Conservation (phyloP, 2,113 vertebrate genomes). For the Ctenomys sociabilis region DNA sequence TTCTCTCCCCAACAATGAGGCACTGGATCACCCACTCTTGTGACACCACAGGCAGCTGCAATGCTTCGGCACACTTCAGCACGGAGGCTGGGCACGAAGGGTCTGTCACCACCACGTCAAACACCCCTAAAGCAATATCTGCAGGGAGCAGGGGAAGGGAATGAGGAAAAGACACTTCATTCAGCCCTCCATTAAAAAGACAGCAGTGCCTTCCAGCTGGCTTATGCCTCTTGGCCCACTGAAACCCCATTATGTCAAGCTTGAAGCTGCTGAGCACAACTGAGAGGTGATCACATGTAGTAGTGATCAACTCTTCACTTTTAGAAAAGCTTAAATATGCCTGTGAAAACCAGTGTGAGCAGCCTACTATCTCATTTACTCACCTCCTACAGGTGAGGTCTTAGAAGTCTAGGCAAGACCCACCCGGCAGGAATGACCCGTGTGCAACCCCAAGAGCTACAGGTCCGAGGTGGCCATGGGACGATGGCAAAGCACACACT, state of each 20-base stretch:
- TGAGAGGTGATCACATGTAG: background rate
- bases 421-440: background rate
- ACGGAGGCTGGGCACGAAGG: slow-evolving; percentile 88
- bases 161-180: background rate
- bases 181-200: slow-evolving; percentile 23
- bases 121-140: slow-evolving; percentile 92
- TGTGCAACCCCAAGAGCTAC: background rate
- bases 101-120: slow-evolving; percentile 94
- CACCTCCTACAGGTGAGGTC: background rate
- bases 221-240: background rate
- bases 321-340: background rate
- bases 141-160: slow-evolving; percentile 70
- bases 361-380: background rate
- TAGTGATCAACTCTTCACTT: no score
- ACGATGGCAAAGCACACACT: background rate
- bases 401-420: background rate
- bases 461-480: background rate
- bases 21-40: slow-evolving; percentile 98
- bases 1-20: slow-evolving; percentile 91
- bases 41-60: slow-evolving; percentile 92
- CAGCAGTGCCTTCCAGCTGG: slow-evolving; percentile 3
- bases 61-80: slow-evolving; percentile 89
- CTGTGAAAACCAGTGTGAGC: background rate
- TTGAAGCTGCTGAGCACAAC: background rate
- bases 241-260: background rate